Conservation (phyloP, 2,888 invertebrate species). For the Glyphotaelius pellucidus region DNA sequence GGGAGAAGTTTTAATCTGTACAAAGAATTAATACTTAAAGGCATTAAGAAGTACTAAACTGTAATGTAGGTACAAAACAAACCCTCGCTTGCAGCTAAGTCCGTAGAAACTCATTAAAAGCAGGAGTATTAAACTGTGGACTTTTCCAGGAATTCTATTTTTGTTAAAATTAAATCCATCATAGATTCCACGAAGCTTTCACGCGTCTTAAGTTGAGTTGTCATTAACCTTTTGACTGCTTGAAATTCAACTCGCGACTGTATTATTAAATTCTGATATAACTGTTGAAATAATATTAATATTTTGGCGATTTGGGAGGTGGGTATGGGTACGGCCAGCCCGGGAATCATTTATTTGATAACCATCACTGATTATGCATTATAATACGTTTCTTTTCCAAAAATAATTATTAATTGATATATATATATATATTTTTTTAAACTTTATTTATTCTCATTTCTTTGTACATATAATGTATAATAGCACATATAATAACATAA, state of each 20-base stretch:
- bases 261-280: background rate
- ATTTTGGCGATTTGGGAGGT: no score
- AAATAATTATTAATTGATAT: no score
- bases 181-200: background rate
- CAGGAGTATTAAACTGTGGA: background rate
- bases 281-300: background rate
- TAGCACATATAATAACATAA: no score
- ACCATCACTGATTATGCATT: no score
- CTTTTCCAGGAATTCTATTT: background rate
- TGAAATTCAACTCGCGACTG: background rate
- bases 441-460: no score
- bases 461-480: no score
- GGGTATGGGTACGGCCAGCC: no score
- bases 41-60: background rate
- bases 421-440: no score
- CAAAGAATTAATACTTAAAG: background rate
- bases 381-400: no score
- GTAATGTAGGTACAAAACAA: background rate
- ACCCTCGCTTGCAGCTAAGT: constrained; percentile 11
- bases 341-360: no score
- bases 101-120: background rate
- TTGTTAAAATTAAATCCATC: background rate
- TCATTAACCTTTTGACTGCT: background rate
- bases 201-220: background rate
- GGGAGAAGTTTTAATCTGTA: background rate